Evolutionary conservation across 2,888 invertebrate species (phyloP).

Genomic region (Drosophila imparisetae): DNA sequence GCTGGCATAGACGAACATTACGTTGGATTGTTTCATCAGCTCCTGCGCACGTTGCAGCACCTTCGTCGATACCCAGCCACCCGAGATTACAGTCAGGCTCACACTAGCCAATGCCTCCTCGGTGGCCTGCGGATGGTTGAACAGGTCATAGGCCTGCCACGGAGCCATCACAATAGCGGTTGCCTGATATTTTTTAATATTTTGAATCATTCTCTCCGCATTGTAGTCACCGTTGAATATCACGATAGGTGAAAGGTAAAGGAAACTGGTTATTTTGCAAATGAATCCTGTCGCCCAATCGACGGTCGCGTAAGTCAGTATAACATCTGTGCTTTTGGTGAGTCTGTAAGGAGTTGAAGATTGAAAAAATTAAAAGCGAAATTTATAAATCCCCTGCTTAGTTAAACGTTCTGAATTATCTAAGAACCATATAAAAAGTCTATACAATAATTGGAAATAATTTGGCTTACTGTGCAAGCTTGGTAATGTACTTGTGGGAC

Average conservation of each 20-base stretch:
- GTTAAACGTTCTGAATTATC: not conserved
- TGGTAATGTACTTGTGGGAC: slow-evolving; percentile 45
- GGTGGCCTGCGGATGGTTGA: slow-evolving; percentile 48
- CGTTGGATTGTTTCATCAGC: too few relatives aligned
- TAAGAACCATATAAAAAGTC: not conserved
- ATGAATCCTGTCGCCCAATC: slow-evolving; percentile 74
- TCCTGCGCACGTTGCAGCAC: too few relatives aligned
- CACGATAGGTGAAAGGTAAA: slow-evolving; percentile 45
- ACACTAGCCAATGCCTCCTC: too few relatives aligned
- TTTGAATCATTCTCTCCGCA: slow-evolving; percentile 44
- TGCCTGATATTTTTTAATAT: slow-evolving; percentile 60
- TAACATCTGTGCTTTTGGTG: slow-evolving; percentile 39
- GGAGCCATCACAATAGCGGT: slow-evolving; percentile 52
- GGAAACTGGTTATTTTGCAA: slow-evolving; percentile 24
- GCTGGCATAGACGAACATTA: too few relatives aligned
- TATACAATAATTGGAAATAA: not conserved
- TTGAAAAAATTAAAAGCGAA: not conserved
- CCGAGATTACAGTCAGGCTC: too few relatives aligned
- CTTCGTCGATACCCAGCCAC: too few relatives aligned
- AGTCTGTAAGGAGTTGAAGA: slow-evolving; percentile 20
- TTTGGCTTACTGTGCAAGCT: slow-evolving; percentile 40
- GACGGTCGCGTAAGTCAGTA: slow-evolving; percentile 62
- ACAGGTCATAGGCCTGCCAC: slow-evolving; percentile 55
- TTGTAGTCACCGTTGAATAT: slow-evolving; percentile 57
- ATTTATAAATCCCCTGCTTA: not conserved